Percentiles rank a stretch among this genome's conserved stretches.
Evolutionary conservation across 2,797 vertebrate species (phyloP).

Genomic region (Prionace glauca): DNA sequence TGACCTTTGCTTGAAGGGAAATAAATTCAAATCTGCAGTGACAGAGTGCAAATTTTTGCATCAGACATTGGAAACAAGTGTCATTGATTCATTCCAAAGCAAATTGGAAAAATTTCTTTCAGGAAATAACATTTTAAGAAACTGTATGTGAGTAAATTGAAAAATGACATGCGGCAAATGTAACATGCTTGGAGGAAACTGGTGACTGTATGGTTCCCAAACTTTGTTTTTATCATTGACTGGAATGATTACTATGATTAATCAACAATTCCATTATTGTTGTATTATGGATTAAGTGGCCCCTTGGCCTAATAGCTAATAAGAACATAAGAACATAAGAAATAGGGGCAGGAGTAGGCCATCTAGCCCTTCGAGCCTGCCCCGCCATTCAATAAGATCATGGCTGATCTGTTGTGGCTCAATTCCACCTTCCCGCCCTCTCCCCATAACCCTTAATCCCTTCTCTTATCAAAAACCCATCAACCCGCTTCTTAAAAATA

Average conservation of each 20-base stretch:
- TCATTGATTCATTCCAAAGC: too few relatives aligned
- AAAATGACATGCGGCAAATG: background rate
- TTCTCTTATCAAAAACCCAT: too few relatives aligned
- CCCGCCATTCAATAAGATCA: too few relatives aligned
- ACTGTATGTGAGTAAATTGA: background rate
- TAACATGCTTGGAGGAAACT: background rate
- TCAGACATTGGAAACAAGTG: too few relatives aligned
- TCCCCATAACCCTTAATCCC: too few relatives aligned
- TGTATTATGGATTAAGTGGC: background rate
- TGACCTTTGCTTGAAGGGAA: background rate
- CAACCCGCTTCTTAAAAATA: too few relatives aligned
- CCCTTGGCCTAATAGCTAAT: background rate
- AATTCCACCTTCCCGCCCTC: too few relatives aligned
- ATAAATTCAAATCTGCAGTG: background rate
- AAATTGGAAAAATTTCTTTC: background rate
- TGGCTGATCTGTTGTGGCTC: too few relatives aligned
- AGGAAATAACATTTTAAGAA: background rate
- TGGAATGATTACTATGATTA: background rate
- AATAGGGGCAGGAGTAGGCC: too few relatives aligned
- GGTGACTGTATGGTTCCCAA: background rate
- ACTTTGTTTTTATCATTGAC: background rate
- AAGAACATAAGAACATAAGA: too few relatives aligned
- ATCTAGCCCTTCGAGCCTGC: too few relatives aligned
- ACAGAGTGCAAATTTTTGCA: too few relatives aligned
- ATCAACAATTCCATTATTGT: background rate